A percentile compares a stretch with the other conserved stretches of the same genome.
These are phyloP conservation scores for Aporophyla lueneburgensis DNA, from an alignment of 2,888 invertebrate species.

Conservation along the genomic window DNA sequence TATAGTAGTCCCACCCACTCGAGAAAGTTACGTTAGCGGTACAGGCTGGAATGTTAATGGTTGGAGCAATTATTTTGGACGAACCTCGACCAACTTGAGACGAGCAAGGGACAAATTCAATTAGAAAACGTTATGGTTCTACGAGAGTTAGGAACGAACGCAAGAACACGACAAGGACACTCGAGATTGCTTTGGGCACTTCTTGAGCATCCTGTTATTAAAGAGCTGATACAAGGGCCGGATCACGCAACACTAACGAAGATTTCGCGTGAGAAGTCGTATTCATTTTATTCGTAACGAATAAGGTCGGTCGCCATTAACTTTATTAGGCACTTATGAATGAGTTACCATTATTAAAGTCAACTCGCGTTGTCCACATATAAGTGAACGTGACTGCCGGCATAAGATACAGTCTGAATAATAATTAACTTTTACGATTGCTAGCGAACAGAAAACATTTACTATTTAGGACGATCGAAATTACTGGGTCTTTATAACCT, in stretches of 20 bases:
- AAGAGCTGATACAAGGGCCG: conserved; percentile 55
- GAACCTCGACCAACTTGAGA: conserved; percentile 73
- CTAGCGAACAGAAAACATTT: conserved; percentile 66
- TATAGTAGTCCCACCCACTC: conserved; percentile 75
- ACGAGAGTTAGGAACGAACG: conserved; percentile 49
- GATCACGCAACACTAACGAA: conserved; percentile 68
- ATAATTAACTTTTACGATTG: conserved; percentile 79
- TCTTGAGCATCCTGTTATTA: conserved; percentile 50
- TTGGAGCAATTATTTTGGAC: conserved; percentile 80
- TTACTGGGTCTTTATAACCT: conserved; percentile 49
- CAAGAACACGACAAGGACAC: conserved; percentile 63
- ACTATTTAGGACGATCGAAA: conserved; percentile 66
- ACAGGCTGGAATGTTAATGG: conserved; percentile 83
- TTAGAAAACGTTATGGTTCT: conserved; percentile 66
- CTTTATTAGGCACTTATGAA: conserved; percentile 77
- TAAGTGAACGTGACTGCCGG: conserved; percentile 81
- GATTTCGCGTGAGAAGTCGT: conserved; percentile 66
- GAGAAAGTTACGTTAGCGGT: conserved; percentile 80
- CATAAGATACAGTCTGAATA: conserved; percentile 76
- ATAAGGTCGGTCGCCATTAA: conserved; percentile 66
- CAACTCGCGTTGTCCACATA: conserved; percentile 77
- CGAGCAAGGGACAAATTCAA: conserved; percentile 75
- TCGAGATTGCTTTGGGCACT: conserved; percentile 57
- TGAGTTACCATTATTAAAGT: conserved; percentile 76
- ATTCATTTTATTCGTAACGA: conserved; percentile 50